These are phyloP conservation scores for Eilema caniola DNA, from an alignment of 2,888 invertebrate species.

Conservation along the genomic window DNA sequence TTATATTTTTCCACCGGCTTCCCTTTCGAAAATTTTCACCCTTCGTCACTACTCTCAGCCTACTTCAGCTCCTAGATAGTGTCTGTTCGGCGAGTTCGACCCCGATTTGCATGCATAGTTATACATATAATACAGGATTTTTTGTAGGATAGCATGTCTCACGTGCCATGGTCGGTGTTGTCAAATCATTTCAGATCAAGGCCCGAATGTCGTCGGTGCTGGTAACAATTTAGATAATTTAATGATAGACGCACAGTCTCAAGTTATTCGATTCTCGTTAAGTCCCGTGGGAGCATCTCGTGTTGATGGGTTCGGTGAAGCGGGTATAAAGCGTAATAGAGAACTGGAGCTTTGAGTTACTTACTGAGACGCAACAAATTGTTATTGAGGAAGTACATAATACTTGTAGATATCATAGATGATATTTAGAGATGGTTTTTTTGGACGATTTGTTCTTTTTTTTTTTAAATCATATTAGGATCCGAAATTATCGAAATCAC, in stretches of 20 bases:
- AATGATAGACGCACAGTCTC: conserved; percentile 1
- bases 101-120: background rate
- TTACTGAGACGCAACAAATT: background rate
- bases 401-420: background rate
- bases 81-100: background rate
- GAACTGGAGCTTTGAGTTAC: background rate
- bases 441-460: background rate
- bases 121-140: too few relatives aligned
- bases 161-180: background rate
- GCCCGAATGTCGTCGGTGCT: background rate
- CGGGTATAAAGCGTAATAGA: background rate
- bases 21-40: too few relatives aligned
- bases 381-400: background rate
- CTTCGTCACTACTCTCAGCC: too few relatives aligned
- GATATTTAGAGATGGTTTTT: background rate
- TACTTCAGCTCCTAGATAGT: background rate
- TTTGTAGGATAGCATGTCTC: background rate
- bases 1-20: too few relatives aligned
- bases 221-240: background rate
- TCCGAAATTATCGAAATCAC: too few relatives aligned
- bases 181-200: conserved; percentile 1
- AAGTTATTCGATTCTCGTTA: conserved; percentile 4
- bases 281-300: background rate
- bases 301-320: background rate
- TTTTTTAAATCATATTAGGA: too few relatives aligned